phyloP scores from a whole-genome alignment of 2,797 vertebrate genomes.

The Gymnocypris eckloni region DNA sequence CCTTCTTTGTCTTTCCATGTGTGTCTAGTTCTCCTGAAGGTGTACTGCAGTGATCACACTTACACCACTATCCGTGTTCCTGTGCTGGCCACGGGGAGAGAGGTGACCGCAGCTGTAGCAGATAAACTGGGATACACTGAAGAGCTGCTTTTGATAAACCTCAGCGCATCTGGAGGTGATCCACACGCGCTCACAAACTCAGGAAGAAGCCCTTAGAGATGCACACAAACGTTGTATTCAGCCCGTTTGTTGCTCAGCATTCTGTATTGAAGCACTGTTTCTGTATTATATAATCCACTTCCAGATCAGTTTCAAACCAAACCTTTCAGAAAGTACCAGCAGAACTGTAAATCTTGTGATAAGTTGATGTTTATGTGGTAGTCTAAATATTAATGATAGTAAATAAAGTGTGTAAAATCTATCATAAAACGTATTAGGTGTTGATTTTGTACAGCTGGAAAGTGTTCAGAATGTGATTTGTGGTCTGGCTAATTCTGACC shows the following conservation, averaged over 20 bases:
- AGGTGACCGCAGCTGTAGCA: constrained; percentile 86
- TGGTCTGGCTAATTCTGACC: not conserved
- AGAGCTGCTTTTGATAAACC: constrained; percentile 89
- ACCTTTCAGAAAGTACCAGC: not conserved
- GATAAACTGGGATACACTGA: constrained; percentile 93
- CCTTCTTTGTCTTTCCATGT: not conserved
- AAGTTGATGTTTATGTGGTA: not conserved
- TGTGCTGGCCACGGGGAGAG: constrained; percentile 87
- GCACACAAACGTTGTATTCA: not conserved
- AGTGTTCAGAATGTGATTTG: not conserved
- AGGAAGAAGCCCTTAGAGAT: constrained; percentile 4
- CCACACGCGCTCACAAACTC: not conserved
- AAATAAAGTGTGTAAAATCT: not conserved
- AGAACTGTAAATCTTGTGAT: not conserved
- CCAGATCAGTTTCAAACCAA: constrained; percentile 1
- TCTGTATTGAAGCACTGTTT: not conserved
- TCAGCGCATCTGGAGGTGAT: constrained; percentile 91
- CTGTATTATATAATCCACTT: not conserved
- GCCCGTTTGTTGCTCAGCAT: constrained; percentile 34
- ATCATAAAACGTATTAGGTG: not conserved
- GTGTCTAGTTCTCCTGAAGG: constrained; percentile 90
- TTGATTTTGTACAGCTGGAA: not conserved
- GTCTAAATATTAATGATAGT: not conserved
- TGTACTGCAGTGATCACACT: constrained; percentile 95
- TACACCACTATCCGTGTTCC: constrained; percentile 94